Base-by-base conservation (phyloP, 2,113 vertebrate species). In the Gymnobelideus leadbeateri region DNA sequence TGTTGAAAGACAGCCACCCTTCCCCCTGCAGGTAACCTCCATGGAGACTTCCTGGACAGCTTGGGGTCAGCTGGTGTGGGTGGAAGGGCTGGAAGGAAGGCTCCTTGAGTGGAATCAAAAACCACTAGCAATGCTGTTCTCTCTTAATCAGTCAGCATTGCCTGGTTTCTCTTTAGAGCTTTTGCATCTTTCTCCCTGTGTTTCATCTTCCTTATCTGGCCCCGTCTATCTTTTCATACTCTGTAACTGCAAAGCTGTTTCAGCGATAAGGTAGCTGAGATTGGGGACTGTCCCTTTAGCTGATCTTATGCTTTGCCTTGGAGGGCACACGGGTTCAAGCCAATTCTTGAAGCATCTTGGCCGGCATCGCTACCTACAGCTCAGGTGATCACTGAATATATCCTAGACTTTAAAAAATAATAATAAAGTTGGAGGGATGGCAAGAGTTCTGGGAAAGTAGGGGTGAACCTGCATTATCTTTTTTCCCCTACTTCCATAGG, bases 191-290 rank as follows among this genome's bases (percentile, higher is more conserved):
- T 91, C 31, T 57, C 6, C 52, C 93, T n/a, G 47, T 9, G 54
- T 96, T 93, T 93, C 3, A 55, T 84, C 57, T 96, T 94, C 46
- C 50, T 93, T 90, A 57, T 77, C 3, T 93, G 23, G 3, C 10
- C 11, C 51, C 25, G 2, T 0, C 28, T 96, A 51, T 68, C 25
- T 61, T 96, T 90, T 54, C 43, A 53, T 24, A 90, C 19, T 8
- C 26, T 52, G 1, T 24, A 96, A 95, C 28, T 92, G 23, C 92
- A 97, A 96, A 95, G 21, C 0, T 93, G 7, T 61, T 96, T 91
- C 91, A 51, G 25, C 49, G 53, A 54, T 89, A 91, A 46, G 26
- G 8, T 68, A 51, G 2, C 11, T 95, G 61, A 92, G 57, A 54
- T 89, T 57, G 23, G 51, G 54, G 46, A 9, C 25, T 89, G 11